Percentiles rank a stretch among this genome's conserved stretches.
Conservation (phyloP, 2,797 vertebrate genomes). For the Tauraco hartlaubi region DNA sequence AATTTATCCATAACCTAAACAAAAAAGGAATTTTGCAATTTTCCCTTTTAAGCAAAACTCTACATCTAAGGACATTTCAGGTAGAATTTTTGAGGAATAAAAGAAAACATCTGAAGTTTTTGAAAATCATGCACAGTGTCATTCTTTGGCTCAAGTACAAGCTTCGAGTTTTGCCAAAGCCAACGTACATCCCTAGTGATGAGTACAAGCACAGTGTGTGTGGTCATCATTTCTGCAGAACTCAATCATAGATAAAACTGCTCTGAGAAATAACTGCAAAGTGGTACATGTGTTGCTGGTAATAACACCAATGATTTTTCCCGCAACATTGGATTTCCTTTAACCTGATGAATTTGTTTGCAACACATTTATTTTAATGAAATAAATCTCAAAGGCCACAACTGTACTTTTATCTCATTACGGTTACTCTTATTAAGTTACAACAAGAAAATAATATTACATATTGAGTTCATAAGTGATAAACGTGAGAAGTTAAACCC, state of each 20-base stretch:
- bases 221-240: neutral
- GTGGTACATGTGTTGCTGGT: neutral
- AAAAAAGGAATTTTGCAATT: neutral
- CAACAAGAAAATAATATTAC: neutral
- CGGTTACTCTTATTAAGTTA: neutral
- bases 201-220: neutral
- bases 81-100: neutral
- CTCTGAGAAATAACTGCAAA: neutral
- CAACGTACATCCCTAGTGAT: neutral
- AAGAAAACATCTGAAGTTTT: neutral
- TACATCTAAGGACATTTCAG: neutral
- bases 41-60: neutral
- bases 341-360: slow-evolving; percentile 10
- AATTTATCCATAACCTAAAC: neutral
- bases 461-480: neutral
- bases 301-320: neutral
- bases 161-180: neutral
- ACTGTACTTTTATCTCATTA: neutral
- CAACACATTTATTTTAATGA: neutral
- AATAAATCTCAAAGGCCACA: slow-evolving; percentile 3
- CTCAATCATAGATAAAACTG: neutral
- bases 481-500: neutral
- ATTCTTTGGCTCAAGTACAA: neutral
- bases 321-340: neutral
- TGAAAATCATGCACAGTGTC: neutral